Evolutionary conservation across 2,797 vertebrate species (phyloP).

Genomic region (Oreochromis mossambicus): DNA sequence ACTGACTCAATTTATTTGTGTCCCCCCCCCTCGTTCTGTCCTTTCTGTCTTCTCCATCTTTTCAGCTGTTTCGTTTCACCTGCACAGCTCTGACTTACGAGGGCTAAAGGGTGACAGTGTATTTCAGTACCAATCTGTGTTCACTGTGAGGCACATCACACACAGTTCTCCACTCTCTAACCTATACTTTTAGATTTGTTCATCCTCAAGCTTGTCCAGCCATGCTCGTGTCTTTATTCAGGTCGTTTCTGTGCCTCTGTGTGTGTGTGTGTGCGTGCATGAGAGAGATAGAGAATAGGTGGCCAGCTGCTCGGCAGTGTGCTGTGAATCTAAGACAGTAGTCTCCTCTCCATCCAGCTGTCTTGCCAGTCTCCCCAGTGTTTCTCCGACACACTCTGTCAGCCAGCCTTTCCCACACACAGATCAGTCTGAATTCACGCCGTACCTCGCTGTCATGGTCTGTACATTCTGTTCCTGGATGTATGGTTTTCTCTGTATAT

Average conservation of each 20-base stretch:
- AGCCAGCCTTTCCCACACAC: constrained; percentile 17
- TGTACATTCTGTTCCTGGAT: not conserved
- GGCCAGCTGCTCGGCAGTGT: constrained; percentile 35
- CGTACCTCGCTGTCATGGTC: not conserved
- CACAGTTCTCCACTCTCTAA: not conserved
- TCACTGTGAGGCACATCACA: not conserved
- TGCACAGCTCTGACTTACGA: not conserved
- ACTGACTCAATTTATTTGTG: constrained; percentile 14
- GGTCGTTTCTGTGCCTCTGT: not conserved
- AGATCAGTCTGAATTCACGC: not conserved
- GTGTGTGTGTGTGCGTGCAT: not conserved
- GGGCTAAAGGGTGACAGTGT: not conserved
- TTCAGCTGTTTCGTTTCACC: constrained; percentile 14
- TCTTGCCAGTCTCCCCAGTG: constrained; percentile 30
- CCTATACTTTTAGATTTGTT: not conserved
- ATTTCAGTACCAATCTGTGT: constrained; percentile 20
- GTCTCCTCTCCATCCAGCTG: constrained; percentile 44
- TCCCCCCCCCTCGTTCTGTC: not conserved
- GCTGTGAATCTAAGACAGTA: constrained; percentile 25
- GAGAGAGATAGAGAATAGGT: not conserved
- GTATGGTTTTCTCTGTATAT: not conserved
- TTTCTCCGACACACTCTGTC: constrained; percentile 44
- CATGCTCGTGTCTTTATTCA: not conserved
- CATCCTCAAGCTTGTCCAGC: not conserved
- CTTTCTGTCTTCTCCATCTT: constrained; percentile 19